Percentiles rank a stretch among this genome's conserved stretches.
These are phyloP conservation scores for Mormyrus lacerda DNA, from an alignment of 2,113 vertebrate genomes.

Conservation along the genomic window DNA sequence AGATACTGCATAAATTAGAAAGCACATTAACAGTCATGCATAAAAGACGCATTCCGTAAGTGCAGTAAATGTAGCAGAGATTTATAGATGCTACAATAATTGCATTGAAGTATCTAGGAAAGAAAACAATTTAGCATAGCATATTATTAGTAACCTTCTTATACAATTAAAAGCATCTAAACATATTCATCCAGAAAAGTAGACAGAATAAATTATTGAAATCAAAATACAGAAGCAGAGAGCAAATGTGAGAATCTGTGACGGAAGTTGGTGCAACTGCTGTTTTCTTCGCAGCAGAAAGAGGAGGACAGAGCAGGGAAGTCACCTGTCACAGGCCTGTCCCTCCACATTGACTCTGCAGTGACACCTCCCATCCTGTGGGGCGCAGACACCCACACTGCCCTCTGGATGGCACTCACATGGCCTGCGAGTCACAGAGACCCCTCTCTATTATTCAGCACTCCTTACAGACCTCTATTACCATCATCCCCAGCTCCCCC, in stretches of 20 bases:
- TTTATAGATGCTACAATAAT: not conserved
- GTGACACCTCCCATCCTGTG: slow-evolving; percentile 68
- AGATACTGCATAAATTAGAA: not conserved
- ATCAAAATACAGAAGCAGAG: not conserved
- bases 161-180: not conserved
- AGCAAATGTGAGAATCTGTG: not conserved
- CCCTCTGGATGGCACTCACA: slow-evolving; percentile 70
- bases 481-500: not conserved
- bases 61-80: not conserved
- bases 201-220: not conserved
- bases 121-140: not conserved
- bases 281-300: not conserved
- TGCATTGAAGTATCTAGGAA: not conserved
- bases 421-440: slow-evolving; percentile 49
- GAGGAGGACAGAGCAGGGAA: fast-evolving
- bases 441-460: not conserved
- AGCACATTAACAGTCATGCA: not conserved
- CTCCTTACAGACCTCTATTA: not conserved
- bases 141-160: not conserved
- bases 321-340: slow-evolving; percentile 71
- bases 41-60: not conserved
- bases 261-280: not conserved
- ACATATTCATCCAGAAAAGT: not conserved
- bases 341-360: slow-evolving; percentile 83
- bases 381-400: slow-evolving; percentile 66